Evolutionary conservation across 2,113 vertebrate species (phyloP).

Genomic region (Callospermophilus lateralis): DNA sequence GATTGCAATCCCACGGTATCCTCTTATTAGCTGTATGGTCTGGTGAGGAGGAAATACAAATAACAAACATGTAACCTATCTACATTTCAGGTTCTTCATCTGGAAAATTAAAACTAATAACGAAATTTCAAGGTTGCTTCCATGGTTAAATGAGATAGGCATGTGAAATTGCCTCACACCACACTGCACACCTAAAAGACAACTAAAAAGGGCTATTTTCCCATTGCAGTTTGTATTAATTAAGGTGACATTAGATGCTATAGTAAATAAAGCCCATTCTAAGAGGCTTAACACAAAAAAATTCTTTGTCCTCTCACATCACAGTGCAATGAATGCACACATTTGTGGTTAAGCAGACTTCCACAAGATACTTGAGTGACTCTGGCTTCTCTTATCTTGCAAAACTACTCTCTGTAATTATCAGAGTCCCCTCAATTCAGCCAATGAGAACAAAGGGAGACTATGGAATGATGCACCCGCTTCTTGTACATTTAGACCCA

Average conservation of each 20-base stretch:
- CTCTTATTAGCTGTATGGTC: not conserved
- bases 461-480: not conserved
- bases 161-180: not conserved
- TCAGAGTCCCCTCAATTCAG: not conserved
- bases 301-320: not conserved
- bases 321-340: accelerated
- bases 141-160: not conserved
- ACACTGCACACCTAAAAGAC: not conserved
- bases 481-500: not conserved
- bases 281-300: not conserved
- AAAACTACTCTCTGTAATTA: not conserved
- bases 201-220: constrained; percentile 10
- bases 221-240: not conserved
- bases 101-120: constrained; percentile 50
- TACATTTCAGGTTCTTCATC: not conserved
- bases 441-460: not conserved
- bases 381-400: not conserved
- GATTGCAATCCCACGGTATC: not conserved
- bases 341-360: not conserved
- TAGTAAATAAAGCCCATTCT: not conserved
- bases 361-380: accelerated
- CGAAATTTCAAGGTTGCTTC: not conserved
- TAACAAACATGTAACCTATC: not conserved
- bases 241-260: not conserved
- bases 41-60: not conserved